These are phyloP conservation scores for Struthidea cinerea DNA, from an alignment of 2,113 vertebrate species.

Conservation along the genomic window DNA sequence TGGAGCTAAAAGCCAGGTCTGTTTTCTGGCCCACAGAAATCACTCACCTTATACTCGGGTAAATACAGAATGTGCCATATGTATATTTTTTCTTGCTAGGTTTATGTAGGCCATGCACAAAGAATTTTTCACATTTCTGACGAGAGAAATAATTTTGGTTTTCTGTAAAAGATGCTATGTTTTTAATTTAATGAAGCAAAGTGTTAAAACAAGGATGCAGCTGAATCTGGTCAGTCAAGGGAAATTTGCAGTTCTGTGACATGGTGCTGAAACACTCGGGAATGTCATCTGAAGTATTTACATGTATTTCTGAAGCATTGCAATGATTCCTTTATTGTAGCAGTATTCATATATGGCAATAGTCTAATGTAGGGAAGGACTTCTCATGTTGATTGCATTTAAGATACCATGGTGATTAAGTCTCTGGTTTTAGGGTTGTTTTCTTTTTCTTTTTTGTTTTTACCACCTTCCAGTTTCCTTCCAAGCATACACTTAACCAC, in stretches of 20 bases:
- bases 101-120: not conserved
- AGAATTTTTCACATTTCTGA: not conserved
- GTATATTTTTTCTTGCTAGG: not conserved
- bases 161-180: not conserved
- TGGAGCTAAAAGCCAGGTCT: not conserved
- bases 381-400: not conserved
- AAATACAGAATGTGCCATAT: not conserved
- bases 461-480: conserved; percentile 54
- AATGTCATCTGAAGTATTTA: not conserved
- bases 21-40: not conserved
- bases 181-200: not conserved
- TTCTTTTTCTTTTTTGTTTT: not conserved
- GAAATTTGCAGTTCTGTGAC: not conserved
- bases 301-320: not conserved
- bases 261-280: not conserved
- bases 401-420: not conserved
- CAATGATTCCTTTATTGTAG: not conserved
- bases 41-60: not conserved
- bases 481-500: conserved; percentile 55
- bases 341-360: not conserved
- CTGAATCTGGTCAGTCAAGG: not conserved
- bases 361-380: not conserved
- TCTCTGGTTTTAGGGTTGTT: conserved; percentile 20
- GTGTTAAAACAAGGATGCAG: not conserved
- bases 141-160: not conserved